These are phyloP conservation scores for Villa cingulata DNA, from an alignment of 2,888 invertebrate genomes.

Conservation along the genomic window DNA sequence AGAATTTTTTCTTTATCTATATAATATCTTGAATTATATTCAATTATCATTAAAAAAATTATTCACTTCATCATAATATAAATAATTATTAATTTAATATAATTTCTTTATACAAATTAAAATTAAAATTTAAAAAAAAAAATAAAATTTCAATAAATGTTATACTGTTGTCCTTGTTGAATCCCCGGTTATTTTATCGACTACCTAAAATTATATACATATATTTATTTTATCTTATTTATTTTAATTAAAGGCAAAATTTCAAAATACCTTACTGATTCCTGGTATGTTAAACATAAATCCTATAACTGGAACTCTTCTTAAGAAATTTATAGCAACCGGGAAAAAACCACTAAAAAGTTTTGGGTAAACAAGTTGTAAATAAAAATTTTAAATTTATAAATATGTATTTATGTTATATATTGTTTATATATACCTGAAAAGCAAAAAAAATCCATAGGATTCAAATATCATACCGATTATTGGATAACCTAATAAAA, in stretches of 20 bases:
- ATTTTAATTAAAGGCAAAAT: too few species aligned
- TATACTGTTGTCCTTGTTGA: not conserved
- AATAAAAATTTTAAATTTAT: not conserved
- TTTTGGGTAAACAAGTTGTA: not conserved
- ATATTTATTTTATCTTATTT: too few species aligned
- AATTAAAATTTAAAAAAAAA: too few species aligned
- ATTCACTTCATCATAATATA: too few species aligned
- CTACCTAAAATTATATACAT: not conserved
- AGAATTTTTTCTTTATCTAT: too few species aligned
- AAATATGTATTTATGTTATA: not conserved
- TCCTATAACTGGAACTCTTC: slow-evolving; percentile 85
- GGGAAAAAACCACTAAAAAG: slow-evolving; percentile 86
- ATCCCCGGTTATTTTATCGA: not conserved
- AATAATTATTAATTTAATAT: too few species aligned
- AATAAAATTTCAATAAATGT: not conserved
- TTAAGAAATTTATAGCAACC: slow-evolving; percentile 86
- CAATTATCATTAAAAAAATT: too few species aligned
- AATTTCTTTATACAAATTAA: too few species aligned
- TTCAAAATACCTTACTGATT: slow-evolving; percentile 58
- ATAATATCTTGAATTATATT: too few species aligned
- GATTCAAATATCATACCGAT: slow-evolving; percentile 93
- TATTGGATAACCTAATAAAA: slow-evolving; percentile 90
- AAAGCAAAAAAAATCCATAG: slow-evolving; percentile 84
- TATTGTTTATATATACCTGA: slow-evolving; percentile 43
- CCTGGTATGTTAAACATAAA: slow-evolving; percentile 79